phyloP scores from a whole-genome alignment of 92 coral and sea anemone genomes.

The Paragorgia papillata region DNA sequence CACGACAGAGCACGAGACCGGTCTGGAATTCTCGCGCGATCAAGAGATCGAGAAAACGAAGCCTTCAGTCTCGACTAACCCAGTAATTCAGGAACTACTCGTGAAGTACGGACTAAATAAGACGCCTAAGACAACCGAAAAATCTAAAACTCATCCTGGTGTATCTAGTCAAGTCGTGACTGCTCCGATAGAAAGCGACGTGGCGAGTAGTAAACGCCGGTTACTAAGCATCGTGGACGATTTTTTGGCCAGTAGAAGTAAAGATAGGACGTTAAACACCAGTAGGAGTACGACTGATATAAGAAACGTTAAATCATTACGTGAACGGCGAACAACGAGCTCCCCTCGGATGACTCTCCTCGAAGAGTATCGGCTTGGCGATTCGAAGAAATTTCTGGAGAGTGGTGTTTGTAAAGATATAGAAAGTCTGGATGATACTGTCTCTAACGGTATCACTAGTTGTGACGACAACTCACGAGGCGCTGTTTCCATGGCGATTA shows the following conservation, averaged over 20 bases:
- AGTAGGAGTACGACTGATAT: slow-evolving; percentile 2
- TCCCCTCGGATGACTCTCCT: not conserved
- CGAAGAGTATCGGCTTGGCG: not conserved
- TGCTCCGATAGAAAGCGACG: not conserved
- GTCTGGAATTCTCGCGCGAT: not conserved
- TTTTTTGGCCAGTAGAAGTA: slow-evolving; percentile 13
- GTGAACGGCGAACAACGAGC: not conserved
- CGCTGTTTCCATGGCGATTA: not conserved
- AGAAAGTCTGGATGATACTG: not conserved
- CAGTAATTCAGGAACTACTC: slow-evolving; percentile 87
- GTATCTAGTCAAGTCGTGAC: not conserved
- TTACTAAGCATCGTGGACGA: slow-evolving; percentile 30
- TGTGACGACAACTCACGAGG: not conserved
- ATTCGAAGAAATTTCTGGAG: not conserved
- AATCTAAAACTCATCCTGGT: not conserved
- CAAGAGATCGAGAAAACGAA: not conserved
- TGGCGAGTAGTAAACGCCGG: slow-evolving; percentile 27
- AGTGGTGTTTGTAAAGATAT: not conserved
- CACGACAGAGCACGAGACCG: not conserved
- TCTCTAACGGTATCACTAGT: not conserved
- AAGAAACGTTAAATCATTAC: not conserved
- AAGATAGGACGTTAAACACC: slow-evolving; percentile 3
- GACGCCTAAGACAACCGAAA: not conserved
- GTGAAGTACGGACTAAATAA: slow-evolving; percentile 87
- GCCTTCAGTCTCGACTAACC: slow-evolving; percentile 59